Base-by-base conservation (phyloP, 92 coral and sea anemone species). In the Paramuricea clavata region DNA sequence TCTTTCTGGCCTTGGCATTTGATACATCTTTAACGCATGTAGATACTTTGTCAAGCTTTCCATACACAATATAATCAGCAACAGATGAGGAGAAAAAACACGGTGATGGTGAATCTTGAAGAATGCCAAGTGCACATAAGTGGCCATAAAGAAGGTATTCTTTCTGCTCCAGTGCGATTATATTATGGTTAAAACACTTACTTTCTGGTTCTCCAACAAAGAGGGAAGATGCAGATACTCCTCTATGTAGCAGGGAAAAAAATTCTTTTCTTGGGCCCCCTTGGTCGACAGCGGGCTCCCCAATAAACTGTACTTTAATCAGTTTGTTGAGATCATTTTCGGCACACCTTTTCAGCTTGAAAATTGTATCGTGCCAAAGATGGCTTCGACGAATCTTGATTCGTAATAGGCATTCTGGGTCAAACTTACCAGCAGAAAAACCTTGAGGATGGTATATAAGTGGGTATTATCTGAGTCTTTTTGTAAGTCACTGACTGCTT, bases 261-360 rank as follows among this genome's bases (percentile, higher is more conserved):
- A 82, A 90, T 87, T 90, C 91, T 64, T 76, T 90, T n/a, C 86
- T 78, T 69, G 91, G 91, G 28, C 91, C 91, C 25, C 93, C 89
- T 77, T 87, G 49, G 71, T 90, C 86, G 43, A 87, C 89, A 36
- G 93, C 91, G 0, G 87, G 91, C 32, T 91, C 91, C 25, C 93
- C 89, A 10, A 82, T 85, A 78, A 87, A 91, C 49, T 91, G 89
- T 4, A 91, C 91, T 77, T 68, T 75, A 50, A 91, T 31, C 13
- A 71, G 56, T 77, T 70, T 83, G 12, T 54, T 69, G 70, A 91
- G 72, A 65, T 87, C 87, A 25, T 22, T 43, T 77, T 74, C 71
- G 36, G 81, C 31, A 78, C 88, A 87, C 42, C 77, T 86, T 47
- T 74, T 56, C 26, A 90, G 54, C 76, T 90, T 77, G 57, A 69